A percentile compares a stretch with the other conserved stretches of the same genome.
phyloP scores from a whole-genome alignment of 2,113 vertebrate species.

The Proteles cristata region DNA sequence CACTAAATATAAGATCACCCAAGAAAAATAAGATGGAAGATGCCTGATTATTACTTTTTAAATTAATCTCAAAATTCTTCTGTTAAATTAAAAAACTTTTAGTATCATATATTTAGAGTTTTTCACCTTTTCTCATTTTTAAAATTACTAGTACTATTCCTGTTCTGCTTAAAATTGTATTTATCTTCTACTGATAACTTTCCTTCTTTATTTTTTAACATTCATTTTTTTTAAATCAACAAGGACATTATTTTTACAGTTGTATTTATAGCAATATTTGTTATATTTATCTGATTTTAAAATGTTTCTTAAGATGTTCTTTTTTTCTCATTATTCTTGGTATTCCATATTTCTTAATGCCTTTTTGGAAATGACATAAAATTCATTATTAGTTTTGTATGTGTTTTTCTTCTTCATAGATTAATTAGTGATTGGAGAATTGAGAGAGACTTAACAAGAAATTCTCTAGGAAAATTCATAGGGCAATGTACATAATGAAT shows the following conservation, averaged over 20 bases:
- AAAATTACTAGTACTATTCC: constrained; percentile 72
- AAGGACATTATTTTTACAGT: constrained; percentile 77
- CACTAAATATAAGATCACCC: constrained; percentile 52
- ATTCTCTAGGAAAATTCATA: constrained; percentile 57
- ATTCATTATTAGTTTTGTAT: constrained; percentile 71
- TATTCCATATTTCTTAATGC: constrained; percentile 71
- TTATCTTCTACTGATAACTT: constrained; percentile 87
- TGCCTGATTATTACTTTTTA: constrained; percentile 51
- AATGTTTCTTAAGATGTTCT: constrained; percentile 73
- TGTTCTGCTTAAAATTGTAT: constrained; percentile 83
- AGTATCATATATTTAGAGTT: constrained; percentile 62
- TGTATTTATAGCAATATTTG: constrained; percentile 74
- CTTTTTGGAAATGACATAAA: constrained; percentile 67
- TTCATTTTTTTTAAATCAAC: constrained; percentile 75
- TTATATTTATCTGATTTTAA: constrained; percentile 77
- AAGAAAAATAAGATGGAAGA: constrained; percentile 58
- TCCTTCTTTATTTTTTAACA: constrained; percentile 81
- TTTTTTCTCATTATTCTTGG: constrained; percentile 71
- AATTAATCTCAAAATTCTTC: constrained; percentile 77
- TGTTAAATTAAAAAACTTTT: constrained; percentile 57
- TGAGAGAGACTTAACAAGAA: constrained; percentile 42
- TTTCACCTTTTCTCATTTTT: constrained; percentile 68
- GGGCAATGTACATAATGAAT: constrained; percentile 31
- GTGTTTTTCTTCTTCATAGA: constrained; percentile 63
- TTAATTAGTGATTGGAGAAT: constrained; percentile 45